Evolutionary conservation across 2,113 vertebrate species (phyloP).

Genomic region (Myotis davidii): DNA sequence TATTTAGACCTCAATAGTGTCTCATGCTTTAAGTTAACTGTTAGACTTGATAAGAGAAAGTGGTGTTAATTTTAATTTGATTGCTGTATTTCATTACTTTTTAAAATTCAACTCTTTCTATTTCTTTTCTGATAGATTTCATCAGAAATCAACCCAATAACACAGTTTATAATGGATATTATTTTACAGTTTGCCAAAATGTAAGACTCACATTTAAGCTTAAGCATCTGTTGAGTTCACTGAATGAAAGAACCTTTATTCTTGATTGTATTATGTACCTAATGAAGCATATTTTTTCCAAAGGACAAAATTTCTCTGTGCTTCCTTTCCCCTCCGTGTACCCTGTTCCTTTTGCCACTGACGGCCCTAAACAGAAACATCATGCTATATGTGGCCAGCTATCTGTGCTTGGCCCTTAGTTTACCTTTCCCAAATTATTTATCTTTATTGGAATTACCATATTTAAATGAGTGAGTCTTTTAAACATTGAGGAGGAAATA

Average conservation of each 20-base stretch:
- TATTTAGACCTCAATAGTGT: slow-evolving; percentile 13
- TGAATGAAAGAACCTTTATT: not conserved
- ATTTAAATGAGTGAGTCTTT: not conserved
- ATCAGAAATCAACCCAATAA: slow-evolving; percentile 50
- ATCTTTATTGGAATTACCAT: not conserved
- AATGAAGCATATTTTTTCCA: not conserved
- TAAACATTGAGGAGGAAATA: not conserved
- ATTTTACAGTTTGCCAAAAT: slow-evolving; percentile 12
- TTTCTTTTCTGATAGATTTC: slow-evolving; percentile 60
- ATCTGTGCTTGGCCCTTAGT: not conserved
- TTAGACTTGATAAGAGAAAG: slow-evolving; percentile 72
- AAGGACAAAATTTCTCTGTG: not conserved
- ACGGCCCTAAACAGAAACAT: not conserved
- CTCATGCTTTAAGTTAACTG: slow-evolving; percentile 70
- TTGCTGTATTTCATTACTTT: slow-evolving; percentile 73
- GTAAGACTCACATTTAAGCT: not conserved
- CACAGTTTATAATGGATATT: not conserved
- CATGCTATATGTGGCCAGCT: not conserved
- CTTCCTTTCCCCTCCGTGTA: not conserved
- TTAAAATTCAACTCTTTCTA: slow-evolving; percentile 52
- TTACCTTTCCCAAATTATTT: not conserved
- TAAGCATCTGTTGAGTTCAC: not conserved
- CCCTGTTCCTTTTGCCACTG: not conserved
- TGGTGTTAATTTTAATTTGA: slow-evolving; percentile 78
- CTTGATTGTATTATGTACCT: not conserved